A percentile compares a stretch with the other conserved stretches of the same genome.
Evolutionary conservation across 2,113 vertebrate species (phyloP).

Genomic region (Sceloporus tristichus): DNA sequence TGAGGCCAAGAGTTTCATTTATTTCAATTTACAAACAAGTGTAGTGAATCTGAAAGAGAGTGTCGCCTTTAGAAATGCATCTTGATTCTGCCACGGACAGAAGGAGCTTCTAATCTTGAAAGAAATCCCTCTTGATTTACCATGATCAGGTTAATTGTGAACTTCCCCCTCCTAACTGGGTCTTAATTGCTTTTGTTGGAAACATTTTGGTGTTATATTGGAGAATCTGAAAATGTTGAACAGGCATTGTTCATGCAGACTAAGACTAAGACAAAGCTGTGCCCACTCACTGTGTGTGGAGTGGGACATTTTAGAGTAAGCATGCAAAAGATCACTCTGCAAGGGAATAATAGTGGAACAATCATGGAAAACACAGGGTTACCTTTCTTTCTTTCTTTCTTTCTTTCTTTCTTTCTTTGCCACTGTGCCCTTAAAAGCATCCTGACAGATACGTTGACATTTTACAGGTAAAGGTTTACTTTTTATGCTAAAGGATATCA

Average conservation of each 20-base stretch:
- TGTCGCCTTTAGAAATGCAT: background rate
- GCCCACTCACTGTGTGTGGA: too few species aligned
- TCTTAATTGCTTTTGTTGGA: background rate
- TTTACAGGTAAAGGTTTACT: background rate
- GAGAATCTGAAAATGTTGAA: background rate
- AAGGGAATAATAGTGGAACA: background rate
- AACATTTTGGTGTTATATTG: background rate
- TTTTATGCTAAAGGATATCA: background rate
- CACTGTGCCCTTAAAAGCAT: background rate
- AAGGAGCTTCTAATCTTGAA: background rate
- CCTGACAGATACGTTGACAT: background rate
- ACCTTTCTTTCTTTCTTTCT: background rate
- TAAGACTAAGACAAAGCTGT: background rate
- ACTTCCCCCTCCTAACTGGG: background rate
- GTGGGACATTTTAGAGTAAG: background rate
- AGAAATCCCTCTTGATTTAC: background rate
- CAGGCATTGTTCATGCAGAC: background rate
- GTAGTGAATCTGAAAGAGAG: conserved; percentile 4
- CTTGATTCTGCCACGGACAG: background rate
- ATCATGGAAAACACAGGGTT: background rate
- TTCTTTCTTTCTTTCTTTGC: too few species aligned
- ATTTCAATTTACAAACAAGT: conserved; percentile 9
- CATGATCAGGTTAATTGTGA: background rate
- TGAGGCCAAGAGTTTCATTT: conserved; percentile 6
- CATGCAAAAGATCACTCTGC: background rate